Conservation (phyloP, 2,888 invertebrate species). For the Drosophila parthenogenetica region DNA sequence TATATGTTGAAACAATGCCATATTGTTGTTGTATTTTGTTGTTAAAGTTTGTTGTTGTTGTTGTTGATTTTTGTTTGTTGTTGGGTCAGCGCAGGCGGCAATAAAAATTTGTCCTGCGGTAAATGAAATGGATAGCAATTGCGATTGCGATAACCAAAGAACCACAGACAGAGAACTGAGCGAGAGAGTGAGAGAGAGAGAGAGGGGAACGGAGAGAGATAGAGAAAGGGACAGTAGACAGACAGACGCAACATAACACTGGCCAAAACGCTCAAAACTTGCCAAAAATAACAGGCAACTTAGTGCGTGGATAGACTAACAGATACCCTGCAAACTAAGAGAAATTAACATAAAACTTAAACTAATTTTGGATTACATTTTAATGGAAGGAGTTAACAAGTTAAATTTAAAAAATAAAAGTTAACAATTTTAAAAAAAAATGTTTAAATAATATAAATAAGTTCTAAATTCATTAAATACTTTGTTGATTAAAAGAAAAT, state of each 20-base stretch:
- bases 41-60: constrained; percentile 22
- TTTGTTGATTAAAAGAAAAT: too few relatives aligned
- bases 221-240: constrained; percentile 7
- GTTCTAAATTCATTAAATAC: too few relatives aligned
- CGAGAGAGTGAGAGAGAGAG: constrained; percentile 24
- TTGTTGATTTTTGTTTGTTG: constrained; percentile 40
- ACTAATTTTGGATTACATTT: too few relatives aligned
- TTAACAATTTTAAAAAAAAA: too few relatives aligned
- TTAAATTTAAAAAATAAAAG: too few relatives aligned
- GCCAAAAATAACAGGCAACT: constrained; percentile 14
- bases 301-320: not conserved
- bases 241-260: not conserved
- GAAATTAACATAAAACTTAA: too few relatives aligned
- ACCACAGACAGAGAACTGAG: constrained; percentile 29
- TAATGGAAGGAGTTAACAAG: too few relatives aligned
- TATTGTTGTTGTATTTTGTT: constrained; percentile 30
- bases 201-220: constrained; percentile 5
- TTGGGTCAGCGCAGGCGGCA: constrained; percentile 71
- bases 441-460: too few relatives aligned
- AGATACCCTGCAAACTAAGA: not conserved
- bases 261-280: constrained; percentile 31
- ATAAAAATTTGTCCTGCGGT: constrained; percentile 78
- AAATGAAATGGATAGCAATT: constrained; percentile 78
- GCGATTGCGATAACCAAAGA: constrained; percentile 71
- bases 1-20: constrained; percentile 70